Evolutionary conservation across 2,888 invertebrate genomes (phyloP).

Genomic region (Salticus scenicus): DNA sequence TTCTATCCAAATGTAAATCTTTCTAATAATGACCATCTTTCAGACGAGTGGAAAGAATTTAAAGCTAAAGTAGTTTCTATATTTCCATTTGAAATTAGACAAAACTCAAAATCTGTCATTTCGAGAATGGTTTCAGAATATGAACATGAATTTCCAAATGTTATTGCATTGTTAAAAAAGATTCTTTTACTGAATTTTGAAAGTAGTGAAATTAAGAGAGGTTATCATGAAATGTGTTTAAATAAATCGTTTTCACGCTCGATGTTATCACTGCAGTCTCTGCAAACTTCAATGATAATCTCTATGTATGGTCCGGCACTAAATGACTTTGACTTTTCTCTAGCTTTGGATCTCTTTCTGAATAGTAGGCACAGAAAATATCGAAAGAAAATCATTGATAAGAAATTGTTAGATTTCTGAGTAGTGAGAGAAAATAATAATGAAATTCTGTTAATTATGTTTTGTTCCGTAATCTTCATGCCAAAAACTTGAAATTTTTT

Average conservation of each 20-base stretch:
- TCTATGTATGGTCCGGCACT: constrained; percentile 32
- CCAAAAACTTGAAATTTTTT: no score
- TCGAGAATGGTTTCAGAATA: constrained; percentile 8
- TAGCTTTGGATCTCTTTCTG: constrained; percentile 34
- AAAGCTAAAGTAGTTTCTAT: neutral
- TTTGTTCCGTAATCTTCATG: no score
- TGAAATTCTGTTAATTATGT: no score
- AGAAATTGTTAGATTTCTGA: no score
- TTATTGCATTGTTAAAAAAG: neutral
- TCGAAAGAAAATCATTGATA: constrained; percentile 7
- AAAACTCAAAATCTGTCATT: constrained; percentile 18
- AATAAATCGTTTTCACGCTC: constrained; percentile 30
- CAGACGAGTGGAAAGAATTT: constrained; percentile 14
- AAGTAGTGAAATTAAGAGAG: neutral
- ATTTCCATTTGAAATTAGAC: constrained; percentile 18
- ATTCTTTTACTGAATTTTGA: constrained; percentile 38
- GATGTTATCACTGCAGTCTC: constrained; percentile 24
- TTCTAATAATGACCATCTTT: neutral
- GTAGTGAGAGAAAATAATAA: no score
- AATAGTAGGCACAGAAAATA: constrained; percentile 32
- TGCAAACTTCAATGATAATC: constrained; percentile 46
- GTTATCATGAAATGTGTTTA: constrained; percentile 34
- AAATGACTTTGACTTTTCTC: constrained; percentile 24
- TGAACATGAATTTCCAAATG: constrained; percentile 7
- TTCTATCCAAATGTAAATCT: no score